Evolutionary conservation across 2,797 vertebrate genomes (phyloP), one percentile per base, ranked within the genome.

Genomic region (Esox lucius): DNA sequence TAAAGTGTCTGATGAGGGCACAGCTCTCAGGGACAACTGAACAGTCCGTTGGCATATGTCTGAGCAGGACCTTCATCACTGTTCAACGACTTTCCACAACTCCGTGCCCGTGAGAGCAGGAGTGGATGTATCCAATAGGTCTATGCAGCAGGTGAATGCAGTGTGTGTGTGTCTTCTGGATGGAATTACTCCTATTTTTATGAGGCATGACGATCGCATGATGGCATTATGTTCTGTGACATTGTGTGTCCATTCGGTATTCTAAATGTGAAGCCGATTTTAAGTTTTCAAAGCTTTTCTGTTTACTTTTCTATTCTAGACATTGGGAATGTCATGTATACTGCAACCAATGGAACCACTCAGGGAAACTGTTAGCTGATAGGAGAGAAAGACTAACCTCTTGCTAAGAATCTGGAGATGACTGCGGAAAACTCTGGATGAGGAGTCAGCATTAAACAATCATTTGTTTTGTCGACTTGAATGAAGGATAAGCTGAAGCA

Each of bases 381-480:
- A 33, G 62, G 26, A 19, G 62, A 65, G 16, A 17, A 16, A 19
- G 28, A 65, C 24, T 8, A 16, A 31, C 13, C 61, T 64, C 26
- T 64, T 31, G 24, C 26, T 17, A 24, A 26, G 59, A 26, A 15
- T 62, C 22, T 62, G n/a, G 19, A 53, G 68, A 70, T 70, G 68
- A 53, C 71, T 68, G 62, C 56, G 28, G 67, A 73, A 19, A 64
- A 51, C 64, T 24, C 61, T 71, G 26, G 12, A 3, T 19, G 53
- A 53, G 22, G 62, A 22, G 70, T 70, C 53, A n/a, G 53, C 75
- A 81, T 80, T 74, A 81, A 86, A 80, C 71, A 80, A 77, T 77
- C 62, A 84, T 84, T 78, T 70, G 78, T 81, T 84, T 82, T 80
- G 73, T 83, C 76, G 77, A 76, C 66, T 65, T 73, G 80, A 72